These are phyloP conservation scores for Thecocarcelia acutangulata DNA, from an alignment of 2,888 invertebrate species.

Conservation along the genomic window DNA sequence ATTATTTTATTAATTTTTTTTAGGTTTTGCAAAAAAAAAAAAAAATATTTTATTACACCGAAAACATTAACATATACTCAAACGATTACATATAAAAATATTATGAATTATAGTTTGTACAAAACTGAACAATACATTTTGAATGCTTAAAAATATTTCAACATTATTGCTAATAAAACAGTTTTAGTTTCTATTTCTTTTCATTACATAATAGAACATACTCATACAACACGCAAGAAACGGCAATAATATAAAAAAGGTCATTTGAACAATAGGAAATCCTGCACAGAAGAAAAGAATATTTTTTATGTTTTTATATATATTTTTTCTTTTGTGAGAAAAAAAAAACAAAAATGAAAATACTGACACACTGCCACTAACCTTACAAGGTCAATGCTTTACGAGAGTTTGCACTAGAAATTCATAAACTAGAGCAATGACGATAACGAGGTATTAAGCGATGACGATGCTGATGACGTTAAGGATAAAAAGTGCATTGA, in stretches of 20 bases:
- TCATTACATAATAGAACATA: slow-evolving; percentile 20
- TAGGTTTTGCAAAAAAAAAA: too few relatives aligned
- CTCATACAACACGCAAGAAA: not conserved
- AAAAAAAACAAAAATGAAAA: slow-evolving; percentile 17
- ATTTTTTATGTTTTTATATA: slow-evolving; percentile 13
- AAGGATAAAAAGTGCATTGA: slow-evolving; percentile 56
- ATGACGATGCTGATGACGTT: slow-evolving; percentile 24
- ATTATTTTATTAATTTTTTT: too few relatives aligned
- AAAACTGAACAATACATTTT: too few relatives aligned
- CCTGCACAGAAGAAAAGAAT: slow-evolving; percentile 13
- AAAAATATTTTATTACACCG: too few relatives aligned
- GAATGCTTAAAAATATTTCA: too few relatives aligned
- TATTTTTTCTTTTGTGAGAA: not conserved
- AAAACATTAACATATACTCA: too few relatives aligned
- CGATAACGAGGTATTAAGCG: slow-evolving; percentile 45
- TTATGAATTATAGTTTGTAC: too few relatives aligned
- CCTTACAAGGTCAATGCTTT: slow-evolving; percentile 63
- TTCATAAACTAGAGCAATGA: slow-evolving; percentile 50
- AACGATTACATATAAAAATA: too few relatives aligned
- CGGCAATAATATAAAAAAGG: slow-evolving; percentile 23
- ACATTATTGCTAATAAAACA: too few relatives aligned
- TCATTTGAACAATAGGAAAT: slow-evolving; percentile 50
- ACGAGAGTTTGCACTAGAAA: slow-evolving; percentile 51
- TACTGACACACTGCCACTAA: slow-evolving; percentile 50
- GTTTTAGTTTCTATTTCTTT: not conserved